Evolutionary conservation across 1,140 invertebrate species (phyloP), one percentile per base, ranked within the genome.

Genomic region (Maconellicoccus hirsutus): DNA sequence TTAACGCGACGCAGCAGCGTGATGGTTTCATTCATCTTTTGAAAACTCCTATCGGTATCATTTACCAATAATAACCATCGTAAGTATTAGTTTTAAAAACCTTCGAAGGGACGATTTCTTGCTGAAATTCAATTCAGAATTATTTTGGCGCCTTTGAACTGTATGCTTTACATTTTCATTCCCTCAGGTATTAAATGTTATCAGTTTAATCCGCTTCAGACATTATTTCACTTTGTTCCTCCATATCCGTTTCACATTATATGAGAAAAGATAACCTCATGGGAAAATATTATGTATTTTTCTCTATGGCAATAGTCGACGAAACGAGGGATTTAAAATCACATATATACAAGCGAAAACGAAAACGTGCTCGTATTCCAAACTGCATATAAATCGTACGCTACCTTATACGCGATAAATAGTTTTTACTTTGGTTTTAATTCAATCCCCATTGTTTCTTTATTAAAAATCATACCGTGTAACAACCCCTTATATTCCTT

Each of bases 121-220:
- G 42, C n/a, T 52, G 42, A 52, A 52, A 52, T 52, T 52, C 42
- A 52, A 52, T 52, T 52, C 42, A 16, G 42, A 52, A 52, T 52
- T 52, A 52, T 52, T 52, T 33, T 52, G 42, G 42, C 42, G 42
- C 42, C 42, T 52, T 52, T 52, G 42, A 52, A 52, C 42, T 52
- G 12, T 16, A 14, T 19, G 42, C 42, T 52, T 52, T 52, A 52
- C 42, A 52, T 52, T 52, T 19, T 52, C 42, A 16, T 52, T 52
- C 42, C 42, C 42, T 52, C 42, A 52, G n/a, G 42, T 52, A 52
- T 52, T 52, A 52, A 52, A 52, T 52, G 42, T 52, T 52, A 52
- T 52, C 42, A 52, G 42, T 52, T 52, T 19, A 52, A 52, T 52
- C 42, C 42, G 42, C n/a, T 52, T 52, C 42, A 19, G n/a, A 52